Evolutionary conservation across 2,797 vertebrate species (phyloP).

Genomic region (Morus bassanus): DNA sequence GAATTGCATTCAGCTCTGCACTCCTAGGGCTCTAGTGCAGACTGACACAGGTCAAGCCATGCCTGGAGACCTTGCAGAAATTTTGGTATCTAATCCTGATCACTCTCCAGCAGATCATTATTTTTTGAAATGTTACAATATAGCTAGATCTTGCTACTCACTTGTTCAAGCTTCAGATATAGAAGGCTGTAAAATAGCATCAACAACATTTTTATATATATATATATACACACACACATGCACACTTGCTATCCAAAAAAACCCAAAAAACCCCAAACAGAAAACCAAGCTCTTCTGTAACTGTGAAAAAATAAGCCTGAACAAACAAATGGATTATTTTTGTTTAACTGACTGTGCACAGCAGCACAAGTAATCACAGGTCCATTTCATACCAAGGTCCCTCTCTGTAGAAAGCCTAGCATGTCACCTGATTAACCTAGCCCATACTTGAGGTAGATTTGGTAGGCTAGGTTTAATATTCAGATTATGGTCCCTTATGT

Average conservation of each 20-base stretch:
- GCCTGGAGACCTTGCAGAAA: background rate
- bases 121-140: background rate
- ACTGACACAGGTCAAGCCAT: accelerated
- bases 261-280: background rate
- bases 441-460: background rate
- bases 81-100: background rate
- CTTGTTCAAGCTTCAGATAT: background rate
- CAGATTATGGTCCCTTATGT: background rate
- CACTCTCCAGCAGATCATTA: background rate
- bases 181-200: background rate
- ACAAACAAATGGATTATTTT: background rate
- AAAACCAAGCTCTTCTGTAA: background rate
- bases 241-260: background rate
- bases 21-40: background rate
- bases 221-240: background rate
- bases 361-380: background rate
- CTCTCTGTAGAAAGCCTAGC: background rate
- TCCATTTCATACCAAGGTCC: background rate
- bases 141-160: background rate
- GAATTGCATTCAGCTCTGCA: background rate
- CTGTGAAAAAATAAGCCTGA: background rate
- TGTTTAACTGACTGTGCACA: background rate
- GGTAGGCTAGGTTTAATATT: background rate
- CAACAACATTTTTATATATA: background rate
- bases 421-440: background rate